Conservation (phyloP, 2,888 invertebrate genomes). For the Neuroscelio doddi region DNA sequence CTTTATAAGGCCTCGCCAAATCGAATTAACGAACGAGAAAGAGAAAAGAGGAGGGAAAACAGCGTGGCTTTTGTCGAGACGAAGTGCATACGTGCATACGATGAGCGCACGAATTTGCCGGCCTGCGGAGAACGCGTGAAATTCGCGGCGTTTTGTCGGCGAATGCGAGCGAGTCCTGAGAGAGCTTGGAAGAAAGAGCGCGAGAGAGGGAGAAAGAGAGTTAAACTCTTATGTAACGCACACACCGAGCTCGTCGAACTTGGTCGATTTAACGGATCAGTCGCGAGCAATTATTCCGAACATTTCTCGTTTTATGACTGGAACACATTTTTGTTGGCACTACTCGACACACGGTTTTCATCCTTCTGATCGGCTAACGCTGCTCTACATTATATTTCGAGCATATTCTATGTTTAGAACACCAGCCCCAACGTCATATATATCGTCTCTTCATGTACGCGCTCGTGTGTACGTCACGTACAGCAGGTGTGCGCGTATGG, state of each 20-base stretch:
- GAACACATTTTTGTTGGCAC: constrained; percentile 14
- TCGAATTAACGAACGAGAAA: constrained; percentile 50
- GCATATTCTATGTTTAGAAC: constrained; percentile 68
- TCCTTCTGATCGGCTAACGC: constrained; percentile 52
- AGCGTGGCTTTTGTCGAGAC: too few species aligned
- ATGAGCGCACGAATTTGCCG: constrained; percentile 9
- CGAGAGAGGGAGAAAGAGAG: constrained; percentile 8
- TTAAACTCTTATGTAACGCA: neutral
- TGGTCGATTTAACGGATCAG: neutral
- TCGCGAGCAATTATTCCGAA: neutral
- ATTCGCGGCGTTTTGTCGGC: constrained; percentile 15
- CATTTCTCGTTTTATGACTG: constrained; percentile 8
- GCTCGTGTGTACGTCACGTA: constrained; percentile 16
- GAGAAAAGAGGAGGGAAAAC: neutral
- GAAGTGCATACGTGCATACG: too few species aligned
- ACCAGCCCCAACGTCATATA: constrained; percentile 46
- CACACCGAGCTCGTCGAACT: neutral
- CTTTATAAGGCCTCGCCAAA: constrained; percentile 61
- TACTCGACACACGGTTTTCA: constrained; percentile 15
- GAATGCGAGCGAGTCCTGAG: constrained; percentile 6
- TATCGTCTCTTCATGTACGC: constrained; percentile 13
- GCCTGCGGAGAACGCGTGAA: neutral
- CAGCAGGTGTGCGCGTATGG: constrained; percentile 25
- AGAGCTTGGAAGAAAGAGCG: constrained; percentile 5
- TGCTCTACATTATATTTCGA: constrained; percentile 68